phyloP scores from a whole-genome alignment of 2,113 vertebrate species.

The Anoura caudifer region DNA sequence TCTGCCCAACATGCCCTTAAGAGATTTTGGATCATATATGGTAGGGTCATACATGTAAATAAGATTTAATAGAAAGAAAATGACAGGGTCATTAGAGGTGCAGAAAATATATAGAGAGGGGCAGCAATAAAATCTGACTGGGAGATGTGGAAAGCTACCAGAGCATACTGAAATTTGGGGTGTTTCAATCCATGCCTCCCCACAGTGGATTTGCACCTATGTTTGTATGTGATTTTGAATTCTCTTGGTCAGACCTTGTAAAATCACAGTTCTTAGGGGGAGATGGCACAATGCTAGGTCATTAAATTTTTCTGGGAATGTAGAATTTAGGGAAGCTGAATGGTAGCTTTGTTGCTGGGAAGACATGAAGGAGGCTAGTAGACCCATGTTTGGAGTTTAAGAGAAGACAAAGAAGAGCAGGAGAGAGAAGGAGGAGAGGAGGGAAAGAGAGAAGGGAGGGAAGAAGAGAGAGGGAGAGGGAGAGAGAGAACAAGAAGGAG shows the following conservation, averaged over 20 bases:
- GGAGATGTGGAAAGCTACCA: not conserved
- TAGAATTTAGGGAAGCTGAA: not conserved
- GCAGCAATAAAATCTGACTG: not conserved
- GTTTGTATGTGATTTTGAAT: not conserved
- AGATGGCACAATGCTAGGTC: not conserved
- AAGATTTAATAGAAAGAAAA: constrained; percentile 4
- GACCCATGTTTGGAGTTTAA: not conserved
- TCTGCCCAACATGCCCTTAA: not conserved
- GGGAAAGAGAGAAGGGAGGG: not conserved
- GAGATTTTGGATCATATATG: not conserved
- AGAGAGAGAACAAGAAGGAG: not conserved
- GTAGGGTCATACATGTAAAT: not conserved
- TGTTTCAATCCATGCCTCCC: not conserved
- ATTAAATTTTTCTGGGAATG: not conserved
- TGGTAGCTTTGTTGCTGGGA: not conserved
- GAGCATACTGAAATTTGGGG: not conserved
- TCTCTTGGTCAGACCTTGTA: not conserved
- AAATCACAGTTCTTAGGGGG: not conserved
- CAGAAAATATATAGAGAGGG: not conserved
- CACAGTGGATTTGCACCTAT: not conserved
- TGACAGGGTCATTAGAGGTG: not conserved
- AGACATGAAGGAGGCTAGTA: not conserved
- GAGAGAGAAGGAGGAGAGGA: not conserved
- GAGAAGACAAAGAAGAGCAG: not conserved
- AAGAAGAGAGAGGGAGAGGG: not conserved